These are phyloP conservation scores for Coregonus ussuriensis DNA, from an alignment of 2,797 vertebrate species.

Conservation along the genomic window DNA sequence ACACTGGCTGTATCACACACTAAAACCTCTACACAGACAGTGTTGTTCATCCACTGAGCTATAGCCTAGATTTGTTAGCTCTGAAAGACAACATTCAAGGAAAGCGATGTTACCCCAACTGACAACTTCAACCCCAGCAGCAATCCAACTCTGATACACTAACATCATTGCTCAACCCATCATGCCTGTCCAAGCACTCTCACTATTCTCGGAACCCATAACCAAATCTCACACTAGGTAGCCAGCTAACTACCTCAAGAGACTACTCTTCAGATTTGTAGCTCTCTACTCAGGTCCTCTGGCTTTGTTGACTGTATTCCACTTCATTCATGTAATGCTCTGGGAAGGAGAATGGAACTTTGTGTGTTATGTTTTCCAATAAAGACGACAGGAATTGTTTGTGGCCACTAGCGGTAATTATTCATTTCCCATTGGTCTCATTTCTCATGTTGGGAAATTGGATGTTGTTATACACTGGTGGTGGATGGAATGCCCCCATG, in stretches of 20 bases:
- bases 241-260: background rate
- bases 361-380: conserved; percentile 1
- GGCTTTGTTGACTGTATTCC: background rate
- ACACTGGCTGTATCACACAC: no score
- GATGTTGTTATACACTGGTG: background rate
- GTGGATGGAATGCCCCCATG: background rate
- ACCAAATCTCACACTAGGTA: background rate
- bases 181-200: background rate
- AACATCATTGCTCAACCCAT: no score
- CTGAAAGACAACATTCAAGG: background rate
- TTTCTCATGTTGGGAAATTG: background rate
- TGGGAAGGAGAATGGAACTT: background rate
- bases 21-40: background rate
- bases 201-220: background rate
- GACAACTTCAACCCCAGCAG: background rate
- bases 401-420: background rate
- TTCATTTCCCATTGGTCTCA: background rate
- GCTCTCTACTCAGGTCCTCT: background rate
- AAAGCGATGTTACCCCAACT: background rate
- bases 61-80: background rate
- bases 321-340: background rate
- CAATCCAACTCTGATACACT: background rate
- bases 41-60: background rate
- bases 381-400: background rate
- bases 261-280: background rate